Conservation (phyloP, 2,888 invertebrate genomes). For the Platynereis dumerilii region DNA sequence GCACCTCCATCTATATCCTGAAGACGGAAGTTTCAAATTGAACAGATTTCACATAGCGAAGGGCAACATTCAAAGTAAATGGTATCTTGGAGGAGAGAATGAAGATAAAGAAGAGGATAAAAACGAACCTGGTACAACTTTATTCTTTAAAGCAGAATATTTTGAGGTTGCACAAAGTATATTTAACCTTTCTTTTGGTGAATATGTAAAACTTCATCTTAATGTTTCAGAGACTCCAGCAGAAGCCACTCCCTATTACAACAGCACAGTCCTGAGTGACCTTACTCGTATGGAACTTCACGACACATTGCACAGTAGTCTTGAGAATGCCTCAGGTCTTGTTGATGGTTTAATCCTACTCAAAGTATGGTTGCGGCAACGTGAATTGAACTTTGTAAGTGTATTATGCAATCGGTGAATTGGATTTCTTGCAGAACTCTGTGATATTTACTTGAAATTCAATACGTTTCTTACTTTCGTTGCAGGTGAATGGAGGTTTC, state of each 20-base stretch:
- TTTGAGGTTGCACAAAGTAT: neutral
- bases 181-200: neutral
- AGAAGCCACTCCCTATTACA: conserved; percentile 79
- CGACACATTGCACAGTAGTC: conserved; percentile 67
- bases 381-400: conserved; percentile 69
- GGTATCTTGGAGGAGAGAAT: conserved; percentile 42
- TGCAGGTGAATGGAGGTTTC: conserved; percentile 71
- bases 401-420: conserved; percentile 6
- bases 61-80: conserved; percentile 74
- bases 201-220: no score
- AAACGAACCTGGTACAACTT: no score
- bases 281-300: conserved; percentile 70
- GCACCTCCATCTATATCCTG: conserved; percentile 71
- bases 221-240: conserved; percentile 13
- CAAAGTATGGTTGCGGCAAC: conserved; percentile 85
- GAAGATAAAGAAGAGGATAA: neutral
- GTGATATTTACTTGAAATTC: no score
- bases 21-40: conserved; percentile 73
- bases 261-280: conserved; percentile 76
- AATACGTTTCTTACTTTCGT: no score
- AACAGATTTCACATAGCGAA: conserved; percentile 76
- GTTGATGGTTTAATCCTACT: conserved; percentile 80
- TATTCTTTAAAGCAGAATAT: neutral
- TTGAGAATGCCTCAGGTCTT: conserved; percentile 72
- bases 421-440: neutral